Evolutionary conservation across 2,888 invertebrate genomes (phyloP).

Genomic region (Xestoiulus laeticollis): DNA sequence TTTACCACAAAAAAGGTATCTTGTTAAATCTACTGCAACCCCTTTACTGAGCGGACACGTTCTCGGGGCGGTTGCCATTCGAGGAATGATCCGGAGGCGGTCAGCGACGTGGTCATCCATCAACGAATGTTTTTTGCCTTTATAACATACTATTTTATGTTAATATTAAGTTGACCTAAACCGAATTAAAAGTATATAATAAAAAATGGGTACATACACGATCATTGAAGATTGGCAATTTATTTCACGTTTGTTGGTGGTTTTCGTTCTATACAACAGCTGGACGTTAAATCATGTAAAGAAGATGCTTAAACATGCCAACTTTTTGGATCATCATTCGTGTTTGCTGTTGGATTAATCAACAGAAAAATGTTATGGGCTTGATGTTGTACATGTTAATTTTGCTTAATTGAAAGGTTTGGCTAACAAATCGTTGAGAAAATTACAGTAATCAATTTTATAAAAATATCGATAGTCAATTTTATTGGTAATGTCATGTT

Average conservation of each 20-base stretch:
- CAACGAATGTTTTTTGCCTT: constrained; percentile 17
- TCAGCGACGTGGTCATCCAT: not conserved
- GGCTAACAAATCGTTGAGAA: too few relatives aligned
- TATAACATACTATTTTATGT: constrained; percentile 31
- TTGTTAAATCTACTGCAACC: not conserved
- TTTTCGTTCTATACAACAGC: not conserved
- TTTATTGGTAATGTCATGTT: too few relatives aligned
- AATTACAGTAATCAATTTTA: too few relatives aligned
- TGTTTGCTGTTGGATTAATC: too few relatives aligned
- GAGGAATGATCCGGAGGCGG: not conserved
- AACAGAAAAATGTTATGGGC: too few relatives aligned
- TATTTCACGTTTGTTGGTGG: not conserved
- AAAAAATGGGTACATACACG: not conserved
- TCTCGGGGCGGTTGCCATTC: not conserved
- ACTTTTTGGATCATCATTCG: not conserved
- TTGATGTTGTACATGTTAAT: too few relatives aligned
- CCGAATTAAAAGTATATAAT: constrained; percentile 27
- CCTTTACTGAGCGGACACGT: not conserved
- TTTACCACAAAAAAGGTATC: not conserved
- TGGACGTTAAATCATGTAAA: not conserved
- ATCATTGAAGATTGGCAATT: not conserved
- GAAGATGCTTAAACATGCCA: not conserved
- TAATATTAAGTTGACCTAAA: constrained; percentile 22
- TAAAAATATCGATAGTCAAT: too few relatives aligned
- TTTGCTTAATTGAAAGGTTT: too few relatives aligned